Percentiles rank a stretch among this genome's conserved stretches.
These are phyloP conservation scores for Scylla paramamosain DNA, from an alignment of 1,140 invertebrate genomes.

Conservation along the genomic window DNA sequence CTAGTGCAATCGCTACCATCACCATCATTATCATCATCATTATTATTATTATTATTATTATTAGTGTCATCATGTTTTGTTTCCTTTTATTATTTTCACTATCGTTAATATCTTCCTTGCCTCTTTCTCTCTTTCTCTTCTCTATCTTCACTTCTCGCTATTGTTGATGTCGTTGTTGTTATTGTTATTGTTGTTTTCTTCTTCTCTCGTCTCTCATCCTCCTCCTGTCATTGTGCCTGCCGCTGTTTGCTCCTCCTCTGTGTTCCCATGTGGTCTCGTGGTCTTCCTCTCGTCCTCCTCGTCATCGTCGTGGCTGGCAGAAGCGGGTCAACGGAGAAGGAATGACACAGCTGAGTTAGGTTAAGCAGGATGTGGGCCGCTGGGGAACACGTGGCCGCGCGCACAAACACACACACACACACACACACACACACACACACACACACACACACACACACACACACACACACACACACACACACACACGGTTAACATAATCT, in stretches of 20 bases:
- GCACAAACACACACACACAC: not conserved
- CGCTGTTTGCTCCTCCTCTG: too few species aligned
- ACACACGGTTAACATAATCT: not conserved
- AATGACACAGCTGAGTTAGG: not conserved
- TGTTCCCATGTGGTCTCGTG: not conserved
- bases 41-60: not conserved
- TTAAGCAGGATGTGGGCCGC: not conserved
- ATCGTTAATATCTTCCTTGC: not conserved
- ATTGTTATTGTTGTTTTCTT: too few species aligned
- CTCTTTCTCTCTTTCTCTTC: not conserved
- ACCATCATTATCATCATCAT: not conserved
- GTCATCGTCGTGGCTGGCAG: not conserved
- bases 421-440: conserved; percentile 20
- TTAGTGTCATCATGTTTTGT: not conserved
- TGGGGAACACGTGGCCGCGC: not conserved
- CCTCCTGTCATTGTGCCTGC: too few species aligned
- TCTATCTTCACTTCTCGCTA: too few species aligned
- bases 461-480: conserved; percentile 32
- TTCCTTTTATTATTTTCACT: not conserved
- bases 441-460: not conserved
- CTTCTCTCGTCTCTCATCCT: too few species aligned
- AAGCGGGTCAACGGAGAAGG: not conserved
- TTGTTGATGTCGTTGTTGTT: too few species aligned
- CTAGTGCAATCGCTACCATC: not conserved
- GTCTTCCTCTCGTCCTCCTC: not conserved